Evolutionary conservation across 2,113 vertebrate genomes (phyloP).

Genomic region (Cyrtonyx montezumae): DNA sequence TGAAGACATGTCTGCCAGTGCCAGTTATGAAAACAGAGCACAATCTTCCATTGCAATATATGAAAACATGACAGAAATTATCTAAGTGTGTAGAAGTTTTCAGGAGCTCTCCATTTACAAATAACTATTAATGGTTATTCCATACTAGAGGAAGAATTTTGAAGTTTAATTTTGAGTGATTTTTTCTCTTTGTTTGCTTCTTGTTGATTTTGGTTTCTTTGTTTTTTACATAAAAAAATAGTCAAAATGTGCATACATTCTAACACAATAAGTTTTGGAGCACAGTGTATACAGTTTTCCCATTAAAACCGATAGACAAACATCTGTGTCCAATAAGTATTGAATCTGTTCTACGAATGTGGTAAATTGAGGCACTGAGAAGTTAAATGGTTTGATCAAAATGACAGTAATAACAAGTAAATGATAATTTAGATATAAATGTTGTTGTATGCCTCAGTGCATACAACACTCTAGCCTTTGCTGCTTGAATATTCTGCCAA

Average conservation of each 20-base stretch:
- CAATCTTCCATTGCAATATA: neutral
- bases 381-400: neutral
- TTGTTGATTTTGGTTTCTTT: neutral
- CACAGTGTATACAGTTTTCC: neutral
- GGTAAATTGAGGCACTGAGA: neutral
- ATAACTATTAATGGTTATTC: neutral
- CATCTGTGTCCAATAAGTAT: neutral
- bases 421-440: neutral
- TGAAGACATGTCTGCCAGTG: neutral
- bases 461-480: conserved; percentile 17
- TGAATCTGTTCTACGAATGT: neutral
- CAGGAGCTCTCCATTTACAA: neutral
- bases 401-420: neutral
- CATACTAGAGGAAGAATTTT: neutral
- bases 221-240: neutral
- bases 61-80: neutral
- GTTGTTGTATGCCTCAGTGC: neutral
- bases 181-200: neutral
- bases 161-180: neutral
- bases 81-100: neutral
- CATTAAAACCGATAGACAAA: neutral
- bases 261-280: neutral
- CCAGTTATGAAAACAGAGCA: neutral
- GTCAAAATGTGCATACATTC: neutral
- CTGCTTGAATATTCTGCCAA: conserved; percentile 4